phyloP scores from a whole-genome alignment of 2,888 invertebrate genomes.

The Campoplex capitator region DNA sequence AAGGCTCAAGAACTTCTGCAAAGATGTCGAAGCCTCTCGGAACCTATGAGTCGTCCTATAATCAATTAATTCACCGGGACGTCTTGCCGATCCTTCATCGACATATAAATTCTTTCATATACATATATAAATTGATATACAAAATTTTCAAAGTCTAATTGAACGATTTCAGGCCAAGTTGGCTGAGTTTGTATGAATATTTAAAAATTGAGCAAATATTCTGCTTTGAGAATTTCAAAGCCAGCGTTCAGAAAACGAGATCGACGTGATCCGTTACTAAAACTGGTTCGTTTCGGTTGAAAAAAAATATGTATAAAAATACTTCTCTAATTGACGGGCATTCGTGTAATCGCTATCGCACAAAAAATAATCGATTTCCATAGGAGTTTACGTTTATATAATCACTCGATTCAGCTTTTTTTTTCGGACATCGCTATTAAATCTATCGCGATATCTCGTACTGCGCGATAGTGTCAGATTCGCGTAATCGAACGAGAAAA shows the following conservation, averaged over 20 bases:
- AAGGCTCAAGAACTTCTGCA: slow-evolving; percentile 9
- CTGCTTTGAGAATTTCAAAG: background rate
- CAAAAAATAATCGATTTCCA: background rate
- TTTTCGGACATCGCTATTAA: background rate
- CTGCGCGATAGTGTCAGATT: background rate
- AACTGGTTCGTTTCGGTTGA: background rate
- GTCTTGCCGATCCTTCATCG: slow-evolving; percentile 36
- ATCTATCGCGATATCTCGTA: background rate
- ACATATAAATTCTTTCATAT: background rate
- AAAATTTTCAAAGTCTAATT: background rate
- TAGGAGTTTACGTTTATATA: background rate
- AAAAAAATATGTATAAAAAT: background rate
- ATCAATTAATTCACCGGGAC: slow-evolving; percentile 67
- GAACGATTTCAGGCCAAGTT: background rate
- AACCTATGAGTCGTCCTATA: slow-evolving; percentile 58
- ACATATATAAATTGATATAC: background rate
- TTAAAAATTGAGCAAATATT: background rate
- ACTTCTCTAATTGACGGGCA: background rate
- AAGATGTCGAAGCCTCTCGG: slow-evolving; percentile 24
- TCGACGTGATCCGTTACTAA: background rate
- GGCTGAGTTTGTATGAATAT: background rate
- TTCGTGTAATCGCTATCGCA: background rate
- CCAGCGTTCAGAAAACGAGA: background rate
- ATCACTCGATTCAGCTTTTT: background rate
- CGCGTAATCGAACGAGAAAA: slow-evolving; percentile 26